Evolutionary conservation across 2,888 invertebrate genomes (phyloP).

Genomic region (Hydrotaea diabolus): DNA sequence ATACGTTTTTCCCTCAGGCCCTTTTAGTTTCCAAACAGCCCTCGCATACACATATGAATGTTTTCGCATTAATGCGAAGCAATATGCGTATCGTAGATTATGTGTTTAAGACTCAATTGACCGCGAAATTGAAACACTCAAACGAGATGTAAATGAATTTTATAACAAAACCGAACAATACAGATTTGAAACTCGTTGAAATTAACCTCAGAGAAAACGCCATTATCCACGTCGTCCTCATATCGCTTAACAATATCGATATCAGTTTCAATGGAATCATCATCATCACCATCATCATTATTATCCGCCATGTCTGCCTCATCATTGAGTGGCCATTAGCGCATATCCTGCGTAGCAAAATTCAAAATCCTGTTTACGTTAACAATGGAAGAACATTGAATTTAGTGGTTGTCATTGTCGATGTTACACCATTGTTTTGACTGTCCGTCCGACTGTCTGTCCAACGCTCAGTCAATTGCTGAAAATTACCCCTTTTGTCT

Average conservation of each 20-base stretch:
- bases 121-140: conserved; percentile 4
- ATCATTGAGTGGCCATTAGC: background rate
- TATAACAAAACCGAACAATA: conserved; percentile 13
- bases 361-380: background rate
- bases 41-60: too few species aligned
- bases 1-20: too few species aligned
- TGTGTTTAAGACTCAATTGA: conserved; percentile 27
- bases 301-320: background rate
- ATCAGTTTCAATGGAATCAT: background rate
- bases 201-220: too few species aligned
- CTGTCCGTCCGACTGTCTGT: background rate
- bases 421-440: background rate
- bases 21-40: too few species aligned
- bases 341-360: background rate
- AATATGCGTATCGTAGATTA: too few species aligned
- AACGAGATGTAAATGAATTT: conserved; percentile 1
- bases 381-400: conserved; percentile 6
- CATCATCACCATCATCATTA: background rate
- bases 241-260: background rate
- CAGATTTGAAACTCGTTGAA: background rate
- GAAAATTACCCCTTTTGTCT: conserved; percentile 27
- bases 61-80: too few species aligned
- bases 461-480: background rate
- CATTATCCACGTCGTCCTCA: background rate
- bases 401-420: conserved; percentile 18